Base-by-base conservation (phyloP, 2,888 invertebrate species). In the Apamea epomidion region DNA sequence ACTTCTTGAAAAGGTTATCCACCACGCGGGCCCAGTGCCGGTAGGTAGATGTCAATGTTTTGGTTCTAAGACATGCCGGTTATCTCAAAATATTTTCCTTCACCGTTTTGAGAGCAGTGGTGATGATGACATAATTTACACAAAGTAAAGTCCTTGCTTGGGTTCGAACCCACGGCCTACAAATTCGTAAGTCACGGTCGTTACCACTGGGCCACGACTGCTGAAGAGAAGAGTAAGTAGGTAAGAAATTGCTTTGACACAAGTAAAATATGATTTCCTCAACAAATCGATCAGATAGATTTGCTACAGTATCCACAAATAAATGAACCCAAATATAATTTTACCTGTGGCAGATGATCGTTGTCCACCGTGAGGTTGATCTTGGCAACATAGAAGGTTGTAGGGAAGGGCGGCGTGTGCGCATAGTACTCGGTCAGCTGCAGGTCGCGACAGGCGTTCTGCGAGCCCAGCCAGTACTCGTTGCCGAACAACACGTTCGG, bases 401-500 rank as follows among this genome's bases (percentile, higher is more conserved):
- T 96, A 45, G 94, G 90, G 93, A 98, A 98, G 21, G 98, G 98
- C 37, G 98, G 98, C 29, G 95, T 95, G 81, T 96, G 95, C 60
- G 91, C 91, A 89, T 97, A 97, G 91, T 97, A 97, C 81, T 97
- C 93, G 29, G 94, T 93, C 87, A 97, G 96, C 87, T 97, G 97
- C 81, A 98, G 96, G 92, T 98, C 98, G 45, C 95, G 92, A 92
- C 98, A 98, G 65, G 98, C 97, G 72, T 97, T 97, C 87, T 97
- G 97, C 72, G 98, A 98, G 7, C 98, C 98, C 91, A 98, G 94
- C 98, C 98, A 98, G 95, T 98, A 98, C 93, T 98, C 98, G 93
- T 98, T 98, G 32, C 98, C 98, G 91, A 98, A 98, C 90, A 98
- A 97, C 89, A 98, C 97, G 92, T 98, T 98, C 18, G 98, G 97